phyloP scores from a whole-genome alignment of 2,113 vertebrate species.

The Anthoscopus minutus region DNA sequence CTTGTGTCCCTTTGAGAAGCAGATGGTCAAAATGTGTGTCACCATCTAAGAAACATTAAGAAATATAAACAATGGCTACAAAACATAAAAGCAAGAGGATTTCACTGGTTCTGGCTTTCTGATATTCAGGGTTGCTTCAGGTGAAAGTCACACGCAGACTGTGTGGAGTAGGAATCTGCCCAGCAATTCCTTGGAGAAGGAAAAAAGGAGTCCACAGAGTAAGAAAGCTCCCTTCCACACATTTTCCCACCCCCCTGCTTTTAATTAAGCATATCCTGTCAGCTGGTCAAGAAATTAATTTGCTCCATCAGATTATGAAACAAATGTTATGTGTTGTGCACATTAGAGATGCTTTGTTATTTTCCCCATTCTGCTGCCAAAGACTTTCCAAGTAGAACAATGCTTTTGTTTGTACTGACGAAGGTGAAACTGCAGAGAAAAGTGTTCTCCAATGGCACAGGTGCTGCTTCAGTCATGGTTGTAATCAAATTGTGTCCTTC shows the following conservation, averaged over 20 bases:
- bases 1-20: background rate
- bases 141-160: background rate
- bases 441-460: background rate
- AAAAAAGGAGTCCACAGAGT: background rate
- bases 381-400: constrained; percentile 45
- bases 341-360: constrained; percentile 35
- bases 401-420: constrained; percentile 52
- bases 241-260: background rate
- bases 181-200: background rate
- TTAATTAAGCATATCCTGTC: constrained; percentile 45
- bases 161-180: background rate
- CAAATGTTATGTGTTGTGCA: background rate
- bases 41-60: background rate
- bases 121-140: background rate
- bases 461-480: background rate
- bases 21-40: background rate
- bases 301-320: constrained; percentile 36
- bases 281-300: constrained; percentile 52
- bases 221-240: background rate
- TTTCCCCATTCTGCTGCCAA: constrained; percentile 62
- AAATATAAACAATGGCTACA: background rate
- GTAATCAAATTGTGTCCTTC: background rate
- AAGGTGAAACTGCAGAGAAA: constrained; percentile 32
- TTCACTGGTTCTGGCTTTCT: background rate
- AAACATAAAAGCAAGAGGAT: background rate